Conservation (phyloP, 2,113 vertebrate genomes). For the Megaceryle torquata region DNA sequence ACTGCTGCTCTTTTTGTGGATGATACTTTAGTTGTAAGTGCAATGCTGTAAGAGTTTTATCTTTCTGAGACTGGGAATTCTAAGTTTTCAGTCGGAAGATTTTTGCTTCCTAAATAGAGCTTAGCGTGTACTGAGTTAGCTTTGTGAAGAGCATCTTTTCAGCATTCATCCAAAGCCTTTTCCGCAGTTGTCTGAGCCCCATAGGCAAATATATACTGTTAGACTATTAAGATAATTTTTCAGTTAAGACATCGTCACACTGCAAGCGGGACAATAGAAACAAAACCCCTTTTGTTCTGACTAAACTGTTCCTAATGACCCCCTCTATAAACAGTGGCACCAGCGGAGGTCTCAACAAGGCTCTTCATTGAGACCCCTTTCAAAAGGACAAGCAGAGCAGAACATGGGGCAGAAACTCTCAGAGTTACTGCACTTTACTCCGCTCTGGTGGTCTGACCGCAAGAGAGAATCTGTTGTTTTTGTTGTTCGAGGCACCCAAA, state of each 20-base stretch:
- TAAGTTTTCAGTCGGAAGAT: conserved; percentile 51
- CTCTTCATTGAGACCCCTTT: conserved; percentile 84
- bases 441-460: conserved; percentile 73
- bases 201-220: conserved; percentile 58
- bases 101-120: conserved; percentile 8
- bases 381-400: conserved; percentile 84
- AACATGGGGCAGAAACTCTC: conserved; percentile 67
- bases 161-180: conserved; percentile 45
- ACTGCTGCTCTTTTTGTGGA: background rate
- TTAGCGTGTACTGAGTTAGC: background rate
- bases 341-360: conserved; percentile 79
- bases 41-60: background rate
- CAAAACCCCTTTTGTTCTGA: conserved; percentile 91
- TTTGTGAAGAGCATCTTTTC: conserved; percentile 66
- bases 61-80: background rate
- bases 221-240: conserved; percentile 73
- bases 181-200: conserved; percentile 19
- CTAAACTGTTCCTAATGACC: conserved; percentile 89
- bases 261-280: conserved; percentile 86
- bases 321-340: conserved; percentile 85
- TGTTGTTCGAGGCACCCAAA: conserved; percentile 58
- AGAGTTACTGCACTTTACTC: conserved; percentile 60
- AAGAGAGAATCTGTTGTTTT: conserved; percentile 50
- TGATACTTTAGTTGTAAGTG: background rate
- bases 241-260: conserved; percentile 74